Evolutionary conservation across 2,113 vertebrate genomes (phyloP), one percentile per base, ranked within the genome.

Genomic region (Noctilio leporinus): DNA sequence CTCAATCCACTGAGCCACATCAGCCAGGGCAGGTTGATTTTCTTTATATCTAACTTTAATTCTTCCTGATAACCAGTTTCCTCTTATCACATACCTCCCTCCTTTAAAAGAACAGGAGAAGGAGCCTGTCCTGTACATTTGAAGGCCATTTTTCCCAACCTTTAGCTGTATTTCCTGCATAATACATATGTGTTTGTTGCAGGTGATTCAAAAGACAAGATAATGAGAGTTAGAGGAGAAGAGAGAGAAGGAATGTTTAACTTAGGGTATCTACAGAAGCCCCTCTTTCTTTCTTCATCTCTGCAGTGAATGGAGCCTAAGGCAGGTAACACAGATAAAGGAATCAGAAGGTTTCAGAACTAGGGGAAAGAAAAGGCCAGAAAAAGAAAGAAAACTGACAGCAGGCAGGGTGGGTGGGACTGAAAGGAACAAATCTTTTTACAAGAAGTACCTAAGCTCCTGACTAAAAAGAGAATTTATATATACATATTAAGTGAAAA

Each of bases 11-110:
- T n/a, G n/a, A n/a, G n/a, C n/a, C n/a, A n/a, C n/a, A n/a, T n/a
- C n/a, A n/a, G n/a, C n/a, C n/a, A n/a, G n/a, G n/a, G n/a, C n/a
- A n/a, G n/a, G n/a, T n/a, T 12, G 15, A 33, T 75, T 45, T 85
- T 69, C 78, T 64, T 77, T 86, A 95, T 38, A 78, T 73, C 5
- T n/a, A 76, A 80, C 59, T 93, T 84, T 64, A 91, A 82, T 92
- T 92, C 47, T 92, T 94, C 45, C 93, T 91, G 55, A 53, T 96
- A n/a, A 75, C 45, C 73, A 65, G 38, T 91, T 80, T 45, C 67
- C 57, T 91, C 67, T 64, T 15, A 67, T 77, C 78, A 76, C 17
- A 76, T 45, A 65, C 33, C 64, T 81, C 40, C 67, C 55, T 84
- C 80, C 35, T 0, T 67, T 49, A 76, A 59, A 57, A 49, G 22